These are phyloP conservation scores for Circaetus cinerascens DNA, from an alignment of 2,113 vertebrate species.

Conservation along the genomic window DNA sequence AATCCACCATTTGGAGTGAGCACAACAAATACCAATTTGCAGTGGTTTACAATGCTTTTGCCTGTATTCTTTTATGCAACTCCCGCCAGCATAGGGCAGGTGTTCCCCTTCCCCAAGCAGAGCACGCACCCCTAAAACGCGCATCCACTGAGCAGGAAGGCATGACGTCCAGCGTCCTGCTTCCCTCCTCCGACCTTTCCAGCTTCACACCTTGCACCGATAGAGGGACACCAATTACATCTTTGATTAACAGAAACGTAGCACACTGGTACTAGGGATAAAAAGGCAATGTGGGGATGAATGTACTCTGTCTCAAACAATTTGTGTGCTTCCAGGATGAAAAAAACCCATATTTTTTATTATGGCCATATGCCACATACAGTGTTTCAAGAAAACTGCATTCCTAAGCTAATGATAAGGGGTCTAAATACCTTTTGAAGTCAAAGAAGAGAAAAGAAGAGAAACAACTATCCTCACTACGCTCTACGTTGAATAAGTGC, in stretches of 20 bases:
- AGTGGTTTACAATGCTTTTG: not conserved
- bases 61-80: not conserved
- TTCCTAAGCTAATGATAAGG: not conserved
- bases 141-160: accelerated
- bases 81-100: not conserved
- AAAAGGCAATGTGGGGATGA: not conserved
- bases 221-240: accelerated
- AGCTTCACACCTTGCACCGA: not conserved
- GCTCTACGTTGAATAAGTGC: too few relatives aligned
- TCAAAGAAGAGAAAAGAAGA: not conserved
- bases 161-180: accelerated
- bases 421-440: not conserved
- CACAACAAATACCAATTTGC: not conserved
- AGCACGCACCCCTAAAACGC: accelerated
- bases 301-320: not conserved
- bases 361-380: too few relatives aligned
- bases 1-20: not conserved
- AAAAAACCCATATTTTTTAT: not conserved
- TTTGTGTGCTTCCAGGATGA: not conserved
- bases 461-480: not conserved
- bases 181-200: not conserved
- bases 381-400: not conserved
- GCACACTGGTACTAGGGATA: accelerated
- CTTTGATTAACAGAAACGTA: not conserved
- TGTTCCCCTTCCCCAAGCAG: not conserved